Evolutionary conservation across 2,113 vertebrate species (phyloP).

Genomic region (Lycaon pictus): DNA sequence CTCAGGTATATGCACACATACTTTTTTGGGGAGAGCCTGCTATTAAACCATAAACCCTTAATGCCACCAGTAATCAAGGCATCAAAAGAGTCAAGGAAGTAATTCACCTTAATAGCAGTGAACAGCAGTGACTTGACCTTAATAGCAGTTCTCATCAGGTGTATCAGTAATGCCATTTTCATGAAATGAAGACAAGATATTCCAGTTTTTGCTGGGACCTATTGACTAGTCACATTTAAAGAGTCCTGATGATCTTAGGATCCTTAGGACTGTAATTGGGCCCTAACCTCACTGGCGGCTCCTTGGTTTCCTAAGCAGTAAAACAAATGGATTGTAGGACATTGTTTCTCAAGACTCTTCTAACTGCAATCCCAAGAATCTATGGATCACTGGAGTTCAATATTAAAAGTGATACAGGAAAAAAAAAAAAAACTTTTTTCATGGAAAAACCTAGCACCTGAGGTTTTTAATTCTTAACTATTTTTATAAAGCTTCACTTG

Average conservation of each 20-base stretch:
- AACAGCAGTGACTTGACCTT: neutral
- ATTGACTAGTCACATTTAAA: neutral
- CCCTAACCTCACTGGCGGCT: neutral
- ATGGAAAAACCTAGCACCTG: neutral
- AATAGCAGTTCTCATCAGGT: neutral
- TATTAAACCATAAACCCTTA: neutral
- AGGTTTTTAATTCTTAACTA: neutral
- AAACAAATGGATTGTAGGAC: neutral
- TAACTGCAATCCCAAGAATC: neutral
- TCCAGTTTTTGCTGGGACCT: neutral
- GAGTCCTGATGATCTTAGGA: neutral
- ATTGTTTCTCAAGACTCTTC: conserved; percentile 2
- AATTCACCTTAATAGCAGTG: neutral
- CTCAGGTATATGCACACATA: neutral
- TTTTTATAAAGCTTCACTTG: neutral
- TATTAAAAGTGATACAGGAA: neutral
- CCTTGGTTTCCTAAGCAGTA: neutral
- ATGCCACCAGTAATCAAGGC: neutral
- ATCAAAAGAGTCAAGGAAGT: neutral
- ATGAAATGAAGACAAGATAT: neutral
- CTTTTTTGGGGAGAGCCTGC: neutral
- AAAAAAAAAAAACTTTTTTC: conserved; percentile 8
- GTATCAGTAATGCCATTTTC: neutral
- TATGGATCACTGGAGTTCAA: neutral
- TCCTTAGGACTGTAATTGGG: neutral